phyloP scores from a whole-genome alignment of 1,140 invertebrate genomes.

The Branchinecta lindahli region DNA sequence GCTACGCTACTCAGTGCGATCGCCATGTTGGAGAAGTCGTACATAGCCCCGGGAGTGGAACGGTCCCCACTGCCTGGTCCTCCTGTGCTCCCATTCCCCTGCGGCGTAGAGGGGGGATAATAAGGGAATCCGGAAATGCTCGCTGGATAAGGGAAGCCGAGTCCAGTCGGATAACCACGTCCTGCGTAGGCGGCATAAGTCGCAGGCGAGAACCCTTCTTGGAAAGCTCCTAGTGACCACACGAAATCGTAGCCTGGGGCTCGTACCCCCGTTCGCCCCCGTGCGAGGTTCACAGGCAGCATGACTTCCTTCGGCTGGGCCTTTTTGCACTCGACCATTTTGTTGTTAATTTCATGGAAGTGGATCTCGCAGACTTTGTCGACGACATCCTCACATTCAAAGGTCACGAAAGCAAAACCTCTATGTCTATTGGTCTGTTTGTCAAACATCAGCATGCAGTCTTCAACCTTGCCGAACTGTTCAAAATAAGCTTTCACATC shows the following conservation, averaged over 20 bases:
- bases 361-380: constrained; percentile 99
- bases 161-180: not conserved
- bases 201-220: not conserved
- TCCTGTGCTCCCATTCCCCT: not conserved
- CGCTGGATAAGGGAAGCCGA: constrained; percentile 4
- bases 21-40: not conserved
- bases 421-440: too few species aligned
- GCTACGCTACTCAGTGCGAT: not conserved
- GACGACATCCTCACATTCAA: constrained; percentile 98
- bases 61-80: not conserved
- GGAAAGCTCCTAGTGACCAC: constrained; percentile 9
- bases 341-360: constrained; percentile 99
- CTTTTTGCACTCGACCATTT: constrained; percentile 99
- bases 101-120: not conserved
- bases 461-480: constrained; percentile 98
- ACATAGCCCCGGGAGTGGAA: not conserved
- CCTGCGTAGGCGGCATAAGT: not conserved
- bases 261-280: constrained; percentile 75
- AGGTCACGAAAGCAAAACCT: constrained; percentile 99
- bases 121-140: not conserved
- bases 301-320: constrained; percentile 99
- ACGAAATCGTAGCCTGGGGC: constrained; percentile 53
- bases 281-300: constrained; percentile 83
- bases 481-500: constrained; percentile 99
- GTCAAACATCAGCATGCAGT: too few species aligned